Conservation (phyloP, 2,888 invertebrate species). For the Caenorhabditis sp. region DNA sequence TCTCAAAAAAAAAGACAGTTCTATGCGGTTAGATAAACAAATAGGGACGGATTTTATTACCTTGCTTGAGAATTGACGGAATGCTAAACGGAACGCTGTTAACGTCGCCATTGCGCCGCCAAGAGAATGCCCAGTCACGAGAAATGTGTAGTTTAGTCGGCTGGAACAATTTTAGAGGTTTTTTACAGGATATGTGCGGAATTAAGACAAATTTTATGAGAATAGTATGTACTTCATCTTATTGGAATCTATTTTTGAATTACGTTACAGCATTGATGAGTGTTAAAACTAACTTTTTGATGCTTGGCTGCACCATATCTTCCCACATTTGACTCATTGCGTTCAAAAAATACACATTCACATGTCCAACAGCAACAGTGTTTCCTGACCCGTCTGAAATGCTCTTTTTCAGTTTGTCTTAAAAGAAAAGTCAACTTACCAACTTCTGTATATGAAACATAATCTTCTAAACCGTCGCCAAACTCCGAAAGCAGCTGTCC, state of each 20-base stretch:
- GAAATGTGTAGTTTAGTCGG: slow-evolving; percentile 50
- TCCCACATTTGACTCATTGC: slow-evolving; percentile 64
- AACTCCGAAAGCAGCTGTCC: slow-evolving; percentile 60
- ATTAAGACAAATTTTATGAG: neutral
- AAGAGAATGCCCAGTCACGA: slow-evolving; percentile 63
- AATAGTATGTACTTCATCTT: too few relatives aligned
- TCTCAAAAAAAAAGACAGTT: slow-evolving; percentile 13
- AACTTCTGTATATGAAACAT: slow-evolving; percentile 52
- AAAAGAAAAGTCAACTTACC: slow-evolving; percentile 30
- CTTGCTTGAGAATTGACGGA: slow-evolving; percentile 42
- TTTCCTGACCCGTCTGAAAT: slow-evolving; percentile 54
- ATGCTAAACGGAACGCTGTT: slow-evolving; percentile 58
- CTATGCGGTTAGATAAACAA: neutral
- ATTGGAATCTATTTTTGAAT: too few relatives aligned
- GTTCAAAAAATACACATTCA: slow-evolving; percentile 60
- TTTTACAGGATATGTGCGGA: too few relatives aligned
- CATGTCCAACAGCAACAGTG: slow-evolving; percentile 51
- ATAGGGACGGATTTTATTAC: too few relatives aligned
- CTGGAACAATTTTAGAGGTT: slow-evolving; percentile 52
- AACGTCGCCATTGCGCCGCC: slow-evolving; percentile 66
- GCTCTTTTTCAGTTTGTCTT: neutral
- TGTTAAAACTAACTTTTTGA: slow-evolving; percentile 18
- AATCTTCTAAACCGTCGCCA: slow-evolving; percentile 59
- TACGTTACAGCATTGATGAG: too few relatives aligned
- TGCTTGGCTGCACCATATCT: slow-evolving; percentile 59